Evolutionary conservation across 2,113 vertebrate species (phyloP).

Genomic region (Maccullochella peelii): DNA sequence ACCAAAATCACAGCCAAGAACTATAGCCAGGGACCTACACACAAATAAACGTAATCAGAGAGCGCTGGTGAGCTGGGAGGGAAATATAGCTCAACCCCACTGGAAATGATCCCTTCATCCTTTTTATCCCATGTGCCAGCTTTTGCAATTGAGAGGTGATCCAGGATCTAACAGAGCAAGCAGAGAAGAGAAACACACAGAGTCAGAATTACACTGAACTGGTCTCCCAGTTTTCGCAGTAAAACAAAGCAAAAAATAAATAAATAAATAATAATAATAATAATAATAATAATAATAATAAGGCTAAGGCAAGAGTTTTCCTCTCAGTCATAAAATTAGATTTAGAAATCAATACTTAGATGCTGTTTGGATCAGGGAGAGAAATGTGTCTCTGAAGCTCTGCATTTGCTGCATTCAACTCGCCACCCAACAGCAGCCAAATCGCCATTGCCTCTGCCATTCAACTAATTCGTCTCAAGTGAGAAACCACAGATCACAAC

Average conservation of each 20-base stretch:
- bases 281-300: background rate
- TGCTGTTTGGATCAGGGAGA: slow-evolving; percentile 22
- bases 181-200: background rate
- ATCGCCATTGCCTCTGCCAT: background rate
- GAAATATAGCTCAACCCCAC: slow-evolving; percentile 16
- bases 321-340: slow-evolving; percentile 6
- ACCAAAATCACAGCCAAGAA: slow-evolving; percentile 33
- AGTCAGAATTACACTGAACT: background rate
- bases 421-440: slow-evolving; percentile 7
- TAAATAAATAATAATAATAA: too few relatives aligned
- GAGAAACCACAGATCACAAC: slow-evolving; percentile 43
- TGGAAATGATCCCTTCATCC: slow-evolving; percentile 11
- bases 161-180: background rate
- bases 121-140: slow-evolving; percentile 15
- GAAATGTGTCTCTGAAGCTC: slow-evolving; percentile 16
- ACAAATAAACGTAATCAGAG: slow-evolving; percentile 42
- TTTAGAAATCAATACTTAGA: slow-evolving; percentile 15
- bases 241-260: slow-evolving; percentile 1
- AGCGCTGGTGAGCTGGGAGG: slow-evolving; percentile 12
- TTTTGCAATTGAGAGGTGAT: slow-evolving; percentile 28
- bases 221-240: background rate
- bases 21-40: slow-evolving; percentile 35
- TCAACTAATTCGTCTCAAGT: slow-evolving; percentile 19
- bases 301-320: slow-evolving; percentile 1
- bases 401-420: slow-evolving; percentile 18